A percentile compares a stretch with the other conserved stretches of the same genome.
phyloP scores from a whole-genome alignment of 2,888 invertebrate genomes.

The Stenchaetothrips biformis region DNA sequence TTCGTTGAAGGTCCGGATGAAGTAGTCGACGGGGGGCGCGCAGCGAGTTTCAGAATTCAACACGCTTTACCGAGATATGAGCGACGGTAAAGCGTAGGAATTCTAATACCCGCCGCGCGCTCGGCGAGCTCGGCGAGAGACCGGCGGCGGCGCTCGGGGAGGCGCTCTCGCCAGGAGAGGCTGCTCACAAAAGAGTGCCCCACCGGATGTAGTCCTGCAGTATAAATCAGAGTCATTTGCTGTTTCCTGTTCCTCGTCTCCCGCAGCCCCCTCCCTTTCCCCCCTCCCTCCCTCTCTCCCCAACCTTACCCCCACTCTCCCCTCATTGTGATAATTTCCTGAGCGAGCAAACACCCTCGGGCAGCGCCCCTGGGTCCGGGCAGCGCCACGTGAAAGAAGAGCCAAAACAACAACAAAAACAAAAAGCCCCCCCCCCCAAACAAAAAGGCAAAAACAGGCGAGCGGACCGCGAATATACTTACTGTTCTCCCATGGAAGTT shows the following conservation, averaged over 20 bases:
- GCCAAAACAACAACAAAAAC: too few species aligned
- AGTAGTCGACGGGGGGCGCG: not conserved
- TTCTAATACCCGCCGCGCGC: constrained; percentile 19
- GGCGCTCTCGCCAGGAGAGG: not conserved
- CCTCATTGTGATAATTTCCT: too few species aligned
- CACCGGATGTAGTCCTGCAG: not conserved
- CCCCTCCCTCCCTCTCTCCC: too few species aligned
- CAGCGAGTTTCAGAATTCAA: constrained; percentile 23
- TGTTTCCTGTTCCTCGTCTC: constrained; percentile 2
- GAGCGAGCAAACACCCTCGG: too few species aligned
- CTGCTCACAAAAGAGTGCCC: too few species aligned
- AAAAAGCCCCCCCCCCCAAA: too few species aligned
- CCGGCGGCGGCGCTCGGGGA: not conserved
- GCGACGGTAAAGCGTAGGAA: constrained; percentile 24
- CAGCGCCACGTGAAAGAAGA: too few species aligned
- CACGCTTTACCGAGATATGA: constrained; percentile 22
- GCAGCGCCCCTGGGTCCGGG: too few species aligned
- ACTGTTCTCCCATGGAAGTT: constrained; percentile 10
- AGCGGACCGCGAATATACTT: not conserved
- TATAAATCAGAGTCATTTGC: constrained; percentile 9
- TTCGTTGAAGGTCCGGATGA: too few species aligned
- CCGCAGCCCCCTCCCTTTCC: not conserved
- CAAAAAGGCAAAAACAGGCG: too few species aligned
- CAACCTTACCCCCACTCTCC: too few species aligned
- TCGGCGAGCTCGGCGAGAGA: not conserved